These are phyloP conservation scores for Coptodon bakossiorum DNA, from an alignment of 2,113 vertebrate genomes.

Conservation along the genomic window DNA sequence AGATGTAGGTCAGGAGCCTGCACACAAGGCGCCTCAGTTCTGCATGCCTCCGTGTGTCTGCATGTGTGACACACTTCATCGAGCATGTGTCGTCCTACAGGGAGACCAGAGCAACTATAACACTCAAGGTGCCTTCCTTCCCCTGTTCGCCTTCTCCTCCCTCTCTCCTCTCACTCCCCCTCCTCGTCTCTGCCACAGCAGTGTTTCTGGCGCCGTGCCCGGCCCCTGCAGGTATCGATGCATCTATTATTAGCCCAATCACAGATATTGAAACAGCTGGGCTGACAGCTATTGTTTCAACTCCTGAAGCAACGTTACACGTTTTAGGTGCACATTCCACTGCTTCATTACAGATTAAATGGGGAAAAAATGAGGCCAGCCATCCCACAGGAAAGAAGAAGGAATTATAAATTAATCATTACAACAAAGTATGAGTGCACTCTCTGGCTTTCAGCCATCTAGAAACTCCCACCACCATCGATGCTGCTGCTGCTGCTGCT, in stretches of 20 bases:
- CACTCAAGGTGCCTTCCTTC: slow-evolving; percentile 52
- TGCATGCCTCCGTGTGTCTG: neutral
- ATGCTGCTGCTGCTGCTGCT: neutral
- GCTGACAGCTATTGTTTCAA: slow-evolving; percentile 30
- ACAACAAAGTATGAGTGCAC: slow-evolving; percentile 33
- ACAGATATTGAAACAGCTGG: slow-evolving; percentile 38
- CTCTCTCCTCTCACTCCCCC: neutral
- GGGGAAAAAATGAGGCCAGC: slow-evolving; percentile 39
- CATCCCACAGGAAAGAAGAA: slow-evolving; percentile 24
- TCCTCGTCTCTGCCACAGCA: neutral
- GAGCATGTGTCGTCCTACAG: slow-evolving; percentile 11
- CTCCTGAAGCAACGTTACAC: slow-evolving; percentile 10
- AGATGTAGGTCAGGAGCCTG: slow-evolving; percentile 41
- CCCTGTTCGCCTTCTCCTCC: neutral
- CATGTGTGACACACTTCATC: neutral
- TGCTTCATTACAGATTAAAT: slow-evolving; percentile 24
- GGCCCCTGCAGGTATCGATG: slow-evolving; percentile 60
- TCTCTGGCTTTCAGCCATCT: slow-evolving; percentile 37
- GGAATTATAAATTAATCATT: slow-evolving; percentile 61
- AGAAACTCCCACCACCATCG: slow-evolving; percentile 1
- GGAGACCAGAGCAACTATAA: slow-evolving; percentile 17
- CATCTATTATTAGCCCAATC: slow-evolving; percentile 67
- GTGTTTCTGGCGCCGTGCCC: slow-evolving; percentile 22
- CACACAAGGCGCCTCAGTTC: neutral
- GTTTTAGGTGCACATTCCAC: slow-evolving; percentile 4